Percentiles rank a stretch among this genome's conserved stretches.
phyloP scores from a whole-genome alignment of 1,140 invertebrate genomes.

The Magallana ariakensis region DNA sequence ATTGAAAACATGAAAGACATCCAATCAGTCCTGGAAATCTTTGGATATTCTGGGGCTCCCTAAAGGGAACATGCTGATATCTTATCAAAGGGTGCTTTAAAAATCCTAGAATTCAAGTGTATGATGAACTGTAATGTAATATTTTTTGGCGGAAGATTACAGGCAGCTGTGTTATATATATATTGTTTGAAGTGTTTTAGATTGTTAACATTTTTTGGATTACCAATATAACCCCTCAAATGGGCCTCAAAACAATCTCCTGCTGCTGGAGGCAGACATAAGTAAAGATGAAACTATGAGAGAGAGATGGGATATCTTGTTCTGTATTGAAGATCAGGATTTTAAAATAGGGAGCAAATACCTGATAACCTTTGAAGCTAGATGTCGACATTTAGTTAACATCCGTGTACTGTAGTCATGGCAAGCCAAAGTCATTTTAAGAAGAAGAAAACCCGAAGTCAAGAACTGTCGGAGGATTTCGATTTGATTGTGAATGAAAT shows the following conservation, averaged over 20 bases:
- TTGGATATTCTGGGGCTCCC: neutral
- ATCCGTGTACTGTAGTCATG: conserved; percentile 25
- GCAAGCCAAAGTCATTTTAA: neutral
- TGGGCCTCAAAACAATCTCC: conserved; percentile 41
- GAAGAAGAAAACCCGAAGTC: conserved; percentile 61
- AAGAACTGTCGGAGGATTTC: conserved; percentile 73
- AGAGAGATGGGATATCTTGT: conserved; percentile 35
- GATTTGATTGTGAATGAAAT: conserved; percentile 77
- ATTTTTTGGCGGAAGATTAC: neutral
- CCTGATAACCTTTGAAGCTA: neutral
- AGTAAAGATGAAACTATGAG: conserved; percentile 10
- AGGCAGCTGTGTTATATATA: neutral
- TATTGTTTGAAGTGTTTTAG: neutral
- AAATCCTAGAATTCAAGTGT: neutral
- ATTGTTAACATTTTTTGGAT: neutral
- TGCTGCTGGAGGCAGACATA: conserved; percentile 36
- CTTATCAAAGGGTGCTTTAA: conserved; percentile 2
- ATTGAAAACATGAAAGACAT: conserved; percentile 42
- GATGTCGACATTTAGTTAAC: neutral
- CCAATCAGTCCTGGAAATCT: conserved; percentile 39
- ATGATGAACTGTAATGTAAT: neutral
- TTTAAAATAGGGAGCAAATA: conserved; percentile 13
- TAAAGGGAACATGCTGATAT: neutral
- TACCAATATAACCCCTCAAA: neutral
- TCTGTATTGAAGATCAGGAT: conserved; percentile 26